Percentiles rank a stretch among this genome's conserved stretches.
phyloP scores from a whole-genome alignment of 1,140 invertebrate genomes.

The Drosophila setifemur region DNA sequence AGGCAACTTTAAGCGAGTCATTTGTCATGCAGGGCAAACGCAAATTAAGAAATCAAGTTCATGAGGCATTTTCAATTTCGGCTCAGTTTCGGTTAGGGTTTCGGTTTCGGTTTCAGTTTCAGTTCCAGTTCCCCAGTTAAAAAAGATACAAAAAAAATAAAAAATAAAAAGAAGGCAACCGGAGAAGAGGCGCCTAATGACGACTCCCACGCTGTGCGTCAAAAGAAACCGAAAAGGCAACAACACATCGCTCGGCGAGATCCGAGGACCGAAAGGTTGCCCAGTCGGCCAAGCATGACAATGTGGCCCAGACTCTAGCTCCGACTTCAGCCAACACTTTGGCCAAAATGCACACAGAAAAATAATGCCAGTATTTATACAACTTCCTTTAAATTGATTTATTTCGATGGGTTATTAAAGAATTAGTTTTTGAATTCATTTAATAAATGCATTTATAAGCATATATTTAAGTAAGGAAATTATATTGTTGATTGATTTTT shows the following conservation, averaged over 20 bases:
- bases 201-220: conserved; percentile 69
- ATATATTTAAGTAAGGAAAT: too few relatives aligned
- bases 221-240: conserved; percentile 32
- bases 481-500: too few relatives aligned
- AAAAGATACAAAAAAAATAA: not conserved
- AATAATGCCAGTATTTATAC: too few relatives aligned
- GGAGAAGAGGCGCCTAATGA: conserved; percentile 1
- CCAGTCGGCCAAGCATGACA: conserved; percentile 49
- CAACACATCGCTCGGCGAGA: not conserved
- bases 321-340: not conserved
- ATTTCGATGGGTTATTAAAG: too few relatives aligned
- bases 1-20: conserved; percentile 45
- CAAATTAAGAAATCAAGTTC: conserved; percentile 77
- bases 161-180: not conserved
- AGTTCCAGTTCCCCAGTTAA: not conserved
- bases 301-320: conserved; percentile 10
- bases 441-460: too few relatives aligned
- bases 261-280: conserved; percentile 38
- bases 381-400: too few relatives aligned
- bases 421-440: too few relatives aligned
- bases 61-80: conserved; percentile 62
- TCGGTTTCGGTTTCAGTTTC: conserved; percentile 51
- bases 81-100: conserved; percentile 42
- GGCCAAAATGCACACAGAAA: not conserved
- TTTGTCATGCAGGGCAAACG: conserved; percentile 50